phyloP scores from a whole-genome alignment of 2,797 vertebrate species.

The Hippocampus kuda region DNA sequence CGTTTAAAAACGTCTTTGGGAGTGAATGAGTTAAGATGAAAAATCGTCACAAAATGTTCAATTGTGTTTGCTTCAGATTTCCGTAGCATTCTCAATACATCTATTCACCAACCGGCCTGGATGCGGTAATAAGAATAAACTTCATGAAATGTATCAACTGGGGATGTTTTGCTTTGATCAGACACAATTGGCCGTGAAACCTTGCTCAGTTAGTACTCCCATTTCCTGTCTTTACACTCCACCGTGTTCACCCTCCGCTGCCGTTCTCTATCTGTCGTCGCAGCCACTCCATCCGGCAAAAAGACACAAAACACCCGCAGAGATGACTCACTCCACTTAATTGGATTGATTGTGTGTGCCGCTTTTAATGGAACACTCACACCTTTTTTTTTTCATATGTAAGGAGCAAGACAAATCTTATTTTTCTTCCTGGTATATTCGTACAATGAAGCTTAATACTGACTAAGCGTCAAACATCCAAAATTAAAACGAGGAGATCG shows the following conservation, averaged over 20 bases:
- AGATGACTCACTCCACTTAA: background rate
- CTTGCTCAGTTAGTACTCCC: slow-evolving; percentile 15
- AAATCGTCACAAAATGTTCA: too few species aligned
- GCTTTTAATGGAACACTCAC: background rate
- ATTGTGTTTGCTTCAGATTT: too few species aligned
- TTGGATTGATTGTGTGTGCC: background rate
- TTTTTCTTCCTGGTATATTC: background rate
- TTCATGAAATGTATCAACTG: background rate
- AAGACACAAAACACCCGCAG: background rate
- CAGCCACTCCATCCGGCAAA: background rate
- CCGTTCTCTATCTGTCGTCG: background rate
- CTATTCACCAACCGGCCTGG: too few species aligned
- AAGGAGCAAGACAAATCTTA: slow-evolving; percentile 4
- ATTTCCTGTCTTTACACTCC: slow-evolving; percentile 15
- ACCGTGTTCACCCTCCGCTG: background rate
- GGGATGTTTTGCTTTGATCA: slow-evolving; percentile 3
- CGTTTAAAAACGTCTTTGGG: too few species aligned
- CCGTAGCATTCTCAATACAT: too few species aligned
- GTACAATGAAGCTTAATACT: too few species aligned
- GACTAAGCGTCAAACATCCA: too few species aligned
- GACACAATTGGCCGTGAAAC: slow-evolving; percentile 1
- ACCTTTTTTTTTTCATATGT: background rate
- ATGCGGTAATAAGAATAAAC: background rate
- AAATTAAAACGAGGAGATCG: too few species aligned
- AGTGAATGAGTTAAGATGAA: too few species aligned